Evolutionary conservation across 2,113 vertebrate species (phyloP).

Genomic region (Bungarus multicinctus): DNA sequence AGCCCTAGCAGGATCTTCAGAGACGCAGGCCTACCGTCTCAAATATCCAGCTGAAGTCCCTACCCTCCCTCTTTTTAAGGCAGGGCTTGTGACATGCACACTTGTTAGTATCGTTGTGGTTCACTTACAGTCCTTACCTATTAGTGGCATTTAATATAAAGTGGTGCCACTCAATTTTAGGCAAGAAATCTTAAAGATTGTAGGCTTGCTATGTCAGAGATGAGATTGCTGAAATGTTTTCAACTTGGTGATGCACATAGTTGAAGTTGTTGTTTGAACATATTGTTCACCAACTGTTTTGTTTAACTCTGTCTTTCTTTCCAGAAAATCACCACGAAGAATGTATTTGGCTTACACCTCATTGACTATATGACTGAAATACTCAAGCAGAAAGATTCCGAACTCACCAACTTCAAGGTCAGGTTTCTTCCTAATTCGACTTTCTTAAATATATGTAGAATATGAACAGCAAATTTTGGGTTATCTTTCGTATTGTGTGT

Average conservation of each 20-base stretch:
- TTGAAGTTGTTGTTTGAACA: neutral
- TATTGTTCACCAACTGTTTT: neutral
- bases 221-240: neutral
- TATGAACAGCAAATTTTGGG: neutral
- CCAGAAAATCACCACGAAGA: conserved; percentile 98
- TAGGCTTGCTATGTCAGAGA: neutral
- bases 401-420: conserved; percentile 92
- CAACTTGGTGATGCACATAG: neutral
- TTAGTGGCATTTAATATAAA: neutral
- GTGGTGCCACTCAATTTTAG: neutral
- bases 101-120: neutral
- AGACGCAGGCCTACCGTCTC: neutral
- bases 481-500: neutral
- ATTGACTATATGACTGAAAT: conserved; percentile 95
- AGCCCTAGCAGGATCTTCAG: neutral
- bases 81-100: neutral
- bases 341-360: conserved; percentile 91
- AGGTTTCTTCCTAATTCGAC: neutral
- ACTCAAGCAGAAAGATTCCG: conserved; percentile 85
- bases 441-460: neutral
- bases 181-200: neutral
- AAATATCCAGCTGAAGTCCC: no score
- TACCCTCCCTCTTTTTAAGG: neutral
- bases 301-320: conserved; percentile 41
- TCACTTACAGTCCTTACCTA: neutral